Evolutionary conservation across 64 coral and sea anemone species (phyloP), one percentile per base, ranked within the genome.

Genomic region (Stichodactyla mertensii): DNA sequence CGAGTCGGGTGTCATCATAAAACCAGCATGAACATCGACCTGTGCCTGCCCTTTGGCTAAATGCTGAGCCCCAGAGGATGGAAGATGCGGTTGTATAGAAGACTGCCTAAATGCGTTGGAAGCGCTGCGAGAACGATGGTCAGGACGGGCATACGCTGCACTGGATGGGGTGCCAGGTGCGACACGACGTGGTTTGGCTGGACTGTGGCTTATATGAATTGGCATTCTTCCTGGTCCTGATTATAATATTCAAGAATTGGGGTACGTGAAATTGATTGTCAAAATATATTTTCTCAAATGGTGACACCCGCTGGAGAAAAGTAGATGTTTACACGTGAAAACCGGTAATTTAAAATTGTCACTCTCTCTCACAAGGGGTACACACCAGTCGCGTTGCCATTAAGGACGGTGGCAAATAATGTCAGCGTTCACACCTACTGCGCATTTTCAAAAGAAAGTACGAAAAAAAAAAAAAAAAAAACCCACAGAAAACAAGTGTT

Each of bases 1-100:
- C 13, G 97, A 99, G 58, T 99, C 93, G 78, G 97, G 97, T 55
- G 97, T 99, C 61, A 87, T 85, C 97, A 99, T 99, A 64, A 99
- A 99, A 22, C 87, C 88, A 15, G 93, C 85, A 77, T 96, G 87
- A 18, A 89, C 71, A 56, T 95, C 88, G 16, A 92, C 80, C 31
- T 95, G 87, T 12, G 90, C 71, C 16, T 87, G 82, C 80, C 90
- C 90, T 77, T 82, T 92, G 9, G 97, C 97, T 58, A 84, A 89
- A 51, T 99, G 88, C 12, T 95, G 93, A 12, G 97, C 97, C 16
- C 97, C 93, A 54, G 93, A 94, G 57, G 86, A 87, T 1, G 97
- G 97, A n/a, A 99, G 31, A 53, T 89, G 82, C 0, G 97, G 97
- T 53, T 95, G 97, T 55, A 80, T 85, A 13, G 84, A 79, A 60